Evolutionary conservation across 2,113 vertebrate species (phyloP).

Genomic region (Falco punctatus): DNA sequence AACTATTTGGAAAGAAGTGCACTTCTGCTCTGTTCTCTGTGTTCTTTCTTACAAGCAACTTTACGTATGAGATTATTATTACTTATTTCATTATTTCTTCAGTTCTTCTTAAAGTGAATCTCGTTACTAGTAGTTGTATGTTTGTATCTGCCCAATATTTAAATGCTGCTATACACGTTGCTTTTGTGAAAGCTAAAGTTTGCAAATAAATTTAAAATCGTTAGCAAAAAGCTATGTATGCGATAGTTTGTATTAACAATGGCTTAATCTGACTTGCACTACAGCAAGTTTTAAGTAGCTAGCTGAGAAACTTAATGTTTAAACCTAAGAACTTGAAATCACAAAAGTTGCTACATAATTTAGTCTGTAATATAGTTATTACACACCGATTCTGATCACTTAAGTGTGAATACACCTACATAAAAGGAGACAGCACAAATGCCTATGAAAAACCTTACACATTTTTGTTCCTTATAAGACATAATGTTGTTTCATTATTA

Average conservation of each 20-base stretch:
- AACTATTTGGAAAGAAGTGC: not conserved
- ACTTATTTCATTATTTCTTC: not conserved
- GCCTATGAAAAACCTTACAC: not conserved
- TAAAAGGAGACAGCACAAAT: not conserved
- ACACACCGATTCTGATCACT: not conserved
- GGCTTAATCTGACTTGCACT: not conserved
- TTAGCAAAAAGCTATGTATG: not conserved
- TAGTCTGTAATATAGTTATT: not conserved
- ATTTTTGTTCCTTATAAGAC: not conserved
- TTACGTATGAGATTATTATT: not conserved
- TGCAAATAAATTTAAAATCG: not conserved
- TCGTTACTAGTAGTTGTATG: not conserved
- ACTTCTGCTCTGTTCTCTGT: not conserved
- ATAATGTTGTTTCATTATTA: not conserved
- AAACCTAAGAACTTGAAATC: not conserved
- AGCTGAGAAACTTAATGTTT: not conserved
- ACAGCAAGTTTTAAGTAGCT: not conserved
- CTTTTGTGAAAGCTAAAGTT: not conserved
- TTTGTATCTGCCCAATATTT: not conserved
- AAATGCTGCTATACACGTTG: not conserved
- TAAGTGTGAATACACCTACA: slow-evolving; percentile 10
- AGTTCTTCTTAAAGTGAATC: not conserved
- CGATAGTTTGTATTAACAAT: not conserved
- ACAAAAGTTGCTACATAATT: not conserved
- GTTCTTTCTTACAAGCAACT: not conserved